Evolutionary conservation across 2,888 invertebrate species (phyloP).

Genomic region (Mythimna lalbum): DNA sequence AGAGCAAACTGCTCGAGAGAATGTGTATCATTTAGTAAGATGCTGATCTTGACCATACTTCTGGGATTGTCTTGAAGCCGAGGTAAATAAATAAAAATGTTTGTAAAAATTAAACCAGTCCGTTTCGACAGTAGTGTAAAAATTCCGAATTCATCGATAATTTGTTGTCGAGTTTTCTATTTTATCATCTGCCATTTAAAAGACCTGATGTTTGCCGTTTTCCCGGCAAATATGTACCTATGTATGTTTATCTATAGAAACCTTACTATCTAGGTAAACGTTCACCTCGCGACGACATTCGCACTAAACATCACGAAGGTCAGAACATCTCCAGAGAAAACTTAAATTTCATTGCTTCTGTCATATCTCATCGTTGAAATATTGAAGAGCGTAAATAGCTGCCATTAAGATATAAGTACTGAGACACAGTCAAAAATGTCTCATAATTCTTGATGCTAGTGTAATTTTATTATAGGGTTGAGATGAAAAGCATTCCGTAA

Average conservation of each 20-base stretch:
- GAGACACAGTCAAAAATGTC: constrained; percentile 67
- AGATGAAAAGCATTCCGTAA: constrained; percentile 84
- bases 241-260: no score
- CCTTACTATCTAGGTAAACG: not conserved
- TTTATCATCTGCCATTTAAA: not conserved
- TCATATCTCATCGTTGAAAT: constrained; percentile 72
- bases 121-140: no score
- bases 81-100: no score
- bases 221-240: no score
- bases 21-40: no score
- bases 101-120: no score
- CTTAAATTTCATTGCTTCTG: constrained; percentile 57
- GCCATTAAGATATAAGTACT: constrained; percentile 76
- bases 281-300: constrained; percentile 47
- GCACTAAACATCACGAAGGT: constrained; percentile 52
- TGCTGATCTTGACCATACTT: no score
- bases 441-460: constrained; percentile 77
- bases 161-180: not conserved
- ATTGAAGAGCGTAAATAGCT: constrained; percentile 72
- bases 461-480: constrained; percentile 78
- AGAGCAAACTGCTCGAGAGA: no score
- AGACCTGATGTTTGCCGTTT: no score
- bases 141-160: not conserved
- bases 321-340: constrained; percentile 39
- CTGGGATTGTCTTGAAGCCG: no score